Evolutionary conservation across 2,888 invertebrate species (phyloP).

Genomic region (Brenthis hecate): DNA sequence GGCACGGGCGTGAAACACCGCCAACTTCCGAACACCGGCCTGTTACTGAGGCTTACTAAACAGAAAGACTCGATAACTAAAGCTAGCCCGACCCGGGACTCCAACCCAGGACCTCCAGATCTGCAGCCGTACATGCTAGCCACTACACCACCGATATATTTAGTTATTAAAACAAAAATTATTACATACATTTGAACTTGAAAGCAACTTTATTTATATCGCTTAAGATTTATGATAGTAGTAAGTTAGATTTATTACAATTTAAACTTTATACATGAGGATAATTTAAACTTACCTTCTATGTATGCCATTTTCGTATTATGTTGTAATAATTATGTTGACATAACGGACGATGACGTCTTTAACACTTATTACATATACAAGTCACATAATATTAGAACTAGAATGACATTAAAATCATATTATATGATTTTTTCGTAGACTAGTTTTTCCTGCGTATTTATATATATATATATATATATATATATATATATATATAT

Average conservation of each 20-base stretch:
- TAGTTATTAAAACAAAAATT: too few relatives aligned
- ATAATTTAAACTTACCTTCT: constrained; percentile 12
- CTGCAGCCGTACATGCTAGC: too few relatives aligned
- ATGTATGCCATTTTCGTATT: constrained; percentile 20
- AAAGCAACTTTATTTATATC: background rate
- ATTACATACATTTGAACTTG: background rate
- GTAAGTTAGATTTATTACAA: background rate
- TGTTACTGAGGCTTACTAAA: too few relatives aligned
- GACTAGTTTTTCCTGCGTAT: too few relatives aligned
- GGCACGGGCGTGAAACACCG: too few relatives aligned
- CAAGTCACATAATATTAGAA: constrained; percentile 17
- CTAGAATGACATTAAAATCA: background rate
- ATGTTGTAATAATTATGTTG: constrained; percentile 26
- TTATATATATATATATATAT: too few relatives aligned
- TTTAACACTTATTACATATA: constrained; percentile 10
- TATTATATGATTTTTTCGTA: constrained; percentile 4
- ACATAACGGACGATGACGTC: constrained; percentile 21
- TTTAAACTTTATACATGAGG: background rate
- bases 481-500: too few relatives aligned
- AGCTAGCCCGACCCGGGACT: background rate
- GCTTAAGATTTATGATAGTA: background rate
- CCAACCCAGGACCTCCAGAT: background rate
- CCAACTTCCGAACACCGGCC: too few relatives aligned
- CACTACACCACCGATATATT: too few relatives aligned
- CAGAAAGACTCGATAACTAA: background rate